A percentile compares a stretch with the other conserved stretches of the same genome.
phyloP scores from a whole-genome alignment of 2,113 vertebrate genomes.

The Neotoma lepida region DNA sequence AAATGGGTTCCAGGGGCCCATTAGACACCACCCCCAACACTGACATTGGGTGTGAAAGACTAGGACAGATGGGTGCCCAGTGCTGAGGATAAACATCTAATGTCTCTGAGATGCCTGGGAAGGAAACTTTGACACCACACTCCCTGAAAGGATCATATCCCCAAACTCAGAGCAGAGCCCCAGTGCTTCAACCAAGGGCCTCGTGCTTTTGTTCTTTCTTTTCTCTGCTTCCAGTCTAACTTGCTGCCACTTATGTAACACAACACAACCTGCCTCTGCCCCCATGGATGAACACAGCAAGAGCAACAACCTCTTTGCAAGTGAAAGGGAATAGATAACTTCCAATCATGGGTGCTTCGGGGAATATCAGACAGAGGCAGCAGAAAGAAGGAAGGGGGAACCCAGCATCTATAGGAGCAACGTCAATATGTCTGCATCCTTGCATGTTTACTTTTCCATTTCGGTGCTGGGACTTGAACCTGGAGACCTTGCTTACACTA shows the following conservation, averaged over 20 bases:
- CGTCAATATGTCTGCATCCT: not conserved
- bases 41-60: not conserved
- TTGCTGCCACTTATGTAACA: conserved; percentile 59
- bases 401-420: not conserved
- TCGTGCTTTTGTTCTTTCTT: not conserved
- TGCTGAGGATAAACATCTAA: not conserved
- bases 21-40: not conserved
- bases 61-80: not conserved
- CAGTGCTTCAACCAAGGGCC: not conserved
- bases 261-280: not conserved
- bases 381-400: not conserved
- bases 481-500: too few relatives aligned
- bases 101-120: not conserved
- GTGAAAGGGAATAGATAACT: conserved; percentile 67
- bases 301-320: conserved; percentile 65
- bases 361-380: not conserved
- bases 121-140: not conserved
- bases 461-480: not conserved
- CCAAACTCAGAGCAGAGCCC: not conserved
- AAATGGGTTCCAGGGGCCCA: not conserved
- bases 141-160: not conserved
- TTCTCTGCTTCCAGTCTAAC: conserved; percentile 61
- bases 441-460: not conserved
- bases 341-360: not conserved
- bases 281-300: conserved; percentile 67